phyloP scores from a whole-genome alignment of 2,888 invertebrate genomes.

The Eupithecia centaureata region DNA sequence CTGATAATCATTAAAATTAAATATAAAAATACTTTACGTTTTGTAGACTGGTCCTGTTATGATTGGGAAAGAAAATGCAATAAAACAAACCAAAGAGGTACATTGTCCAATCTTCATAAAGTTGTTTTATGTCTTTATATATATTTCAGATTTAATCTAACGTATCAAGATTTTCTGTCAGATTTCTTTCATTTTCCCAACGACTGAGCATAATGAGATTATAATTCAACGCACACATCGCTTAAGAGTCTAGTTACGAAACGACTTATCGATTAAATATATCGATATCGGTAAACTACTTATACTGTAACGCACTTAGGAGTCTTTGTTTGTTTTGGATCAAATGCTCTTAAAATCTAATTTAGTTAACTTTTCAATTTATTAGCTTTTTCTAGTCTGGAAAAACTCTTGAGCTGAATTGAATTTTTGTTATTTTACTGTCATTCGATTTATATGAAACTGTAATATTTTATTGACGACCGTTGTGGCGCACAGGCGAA shows the following conservation, averaged over 20 bases:
- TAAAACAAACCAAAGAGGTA: not conserved
- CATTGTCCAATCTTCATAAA: not conserved
- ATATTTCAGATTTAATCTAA: not conserved
- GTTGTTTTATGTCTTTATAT: not conserved
- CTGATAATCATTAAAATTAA: too few relatives aligned
- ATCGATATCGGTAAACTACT: constrained; percentile 8
- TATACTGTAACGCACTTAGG: not conserved
- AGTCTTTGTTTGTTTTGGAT: constrained; percentile 22
- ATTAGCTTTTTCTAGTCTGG: constrained; percentile 13
- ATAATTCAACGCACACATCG: constrained; percentile 12
- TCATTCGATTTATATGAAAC: too few relatives aligned
- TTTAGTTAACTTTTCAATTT: constrained; percentile 27
- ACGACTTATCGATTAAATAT: constrained; percentile 23
- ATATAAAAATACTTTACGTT: too few relatives aligned
- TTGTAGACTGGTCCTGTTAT: too few relatives aligned
- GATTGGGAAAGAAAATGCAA: too few relatives aligned
- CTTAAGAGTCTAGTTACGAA: constrained; percentile 2
- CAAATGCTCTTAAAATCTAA: constrained; percentile 21
- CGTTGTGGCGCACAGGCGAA: too few relatives aligned
- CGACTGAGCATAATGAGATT: constrained; percentile 13
- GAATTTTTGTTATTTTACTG: constrained; percentile 26
- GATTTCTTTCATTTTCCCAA: constrained; percentile 12
- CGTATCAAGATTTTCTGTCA: constrained; percentile 4
- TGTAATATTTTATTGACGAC: too few relatives aligned
- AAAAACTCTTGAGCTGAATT: constrained; percentile 10